phyloP scores from a whole-genome alignment of 2,797 vertebrate species.

The Pseudochromis fuscus region DNA sequence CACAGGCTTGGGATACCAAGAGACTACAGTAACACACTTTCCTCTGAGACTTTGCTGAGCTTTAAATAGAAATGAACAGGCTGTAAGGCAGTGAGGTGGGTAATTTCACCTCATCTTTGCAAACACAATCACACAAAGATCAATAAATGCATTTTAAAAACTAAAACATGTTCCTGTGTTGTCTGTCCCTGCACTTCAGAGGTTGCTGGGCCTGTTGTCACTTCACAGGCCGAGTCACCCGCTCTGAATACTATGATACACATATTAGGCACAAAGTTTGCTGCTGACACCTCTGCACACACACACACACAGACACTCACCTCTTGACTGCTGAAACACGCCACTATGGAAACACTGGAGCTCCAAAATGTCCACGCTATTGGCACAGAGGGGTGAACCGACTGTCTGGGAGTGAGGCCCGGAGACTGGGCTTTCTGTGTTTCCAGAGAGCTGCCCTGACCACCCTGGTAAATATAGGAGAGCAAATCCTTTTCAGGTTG shows the following conservation, averaged over 20 bases:
- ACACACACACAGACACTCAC: slow-evolving; percentile 76
- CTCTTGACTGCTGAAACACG: slow-evolving; percentile 73
- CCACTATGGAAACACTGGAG: slow-evolving; percentile 62
- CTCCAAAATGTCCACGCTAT: slow-evolving; percentile 68
- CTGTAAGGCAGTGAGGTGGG: slow-evolving; percentile 3
- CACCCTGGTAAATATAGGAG: slow-evolving; percentile 78
- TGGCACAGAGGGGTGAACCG: slow-evolving; percentile 55
- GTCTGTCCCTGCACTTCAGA: slow-evolving; percentile 39
- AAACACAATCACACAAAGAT: slow-evolving; percentile 8
- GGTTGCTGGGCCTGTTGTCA: slow-evolving; percentile 46
- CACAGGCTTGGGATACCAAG: slow-evolving; percentile 57
- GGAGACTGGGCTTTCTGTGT: slow-evolving; percentile 62
- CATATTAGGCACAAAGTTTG: slow-evolving; percentile 30
- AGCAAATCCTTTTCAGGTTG: slow-evolving; percentile 82
- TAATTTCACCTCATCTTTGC: slow-evolving; percentile 17
- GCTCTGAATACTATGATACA: slow-evolving; percentile 24
- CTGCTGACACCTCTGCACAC: slow-evolving; percentile 28
- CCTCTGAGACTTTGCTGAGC: slow-evolving; percentile 23
- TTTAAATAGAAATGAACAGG: slow-evolving; percentile 27
- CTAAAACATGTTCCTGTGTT: slow-evolving; percentile 20
- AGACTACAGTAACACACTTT: slow-evolving; percentile 46
- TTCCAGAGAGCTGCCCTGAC: slow-evolving; percentile 75
- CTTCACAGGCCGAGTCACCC: slow-evolving; percentile 48
- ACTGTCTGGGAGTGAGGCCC: slow-evolving; percentile 62
- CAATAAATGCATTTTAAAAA: slow-evolving; percentile 24